Conservation (phyloP, 1,140 invertebrate species). For the Hycleus phaleratus region DNA sequence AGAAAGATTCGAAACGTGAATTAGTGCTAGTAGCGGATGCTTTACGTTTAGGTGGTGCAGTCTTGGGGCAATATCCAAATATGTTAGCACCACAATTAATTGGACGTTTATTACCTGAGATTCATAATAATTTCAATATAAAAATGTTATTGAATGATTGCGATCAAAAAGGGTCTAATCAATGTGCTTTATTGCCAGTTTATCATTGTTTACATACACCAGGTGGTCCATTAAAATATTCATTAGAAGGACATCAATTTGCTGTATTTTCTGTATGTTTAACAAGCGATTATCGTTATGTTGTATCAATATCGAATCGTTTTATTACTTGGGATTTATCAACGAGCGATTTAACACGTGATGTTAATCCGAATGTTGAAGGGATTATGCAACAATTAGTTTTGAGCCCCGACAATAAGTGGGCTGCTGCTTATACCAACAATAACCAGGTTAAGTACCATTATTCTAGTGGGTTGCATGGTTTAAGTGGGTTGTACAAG, state of each 20-base stretch:
- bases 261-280: conserved; percentile 92
- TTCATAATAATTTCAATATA: conserved; percentile 74
- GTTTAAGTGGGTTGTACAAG: no score
- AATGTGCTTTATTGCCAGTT: conserved; percentile 84
- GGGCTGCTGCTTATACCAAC: conserved; percentile 92
- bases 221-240: conserved; percentile 95
- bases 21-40: conserved; percentile 92
- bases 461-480: no score
- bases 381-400: conserved; percentile 93
- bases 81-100: conserved; percentile 95
- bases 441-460: conserved; percentile 70
- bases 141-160: conserved; percentile 83
- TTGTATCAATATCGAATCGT: conserved; percentile 93
- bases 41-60: conserved; percentile 81
- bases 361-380: conserved; percentile 86
- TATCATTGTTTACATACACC: conserved; percentile 96
- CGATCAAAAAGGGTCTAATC: conserved; percentile 73
- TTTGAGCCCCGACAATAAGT: conserved; percentile 93
- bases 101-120: conserved; percentile 87
- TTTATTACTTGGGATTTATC: conserved; percentile 97
- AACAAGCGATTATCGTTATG: conserved; percentile 86
- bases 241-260: conserved; percentile 94
- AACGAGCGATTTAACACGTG: conserved; percentile 83
- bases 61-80: conserved; percentile 82
- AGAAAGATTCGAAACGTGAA: conserved; percentile 79